A percentile compares a stretch with the other conserved stretches of the same genome.
Evolutionary conservation across 2,113 vertebrate species (phyloP).

Genomic region (Lethenteron camtschaticum): DNA sequence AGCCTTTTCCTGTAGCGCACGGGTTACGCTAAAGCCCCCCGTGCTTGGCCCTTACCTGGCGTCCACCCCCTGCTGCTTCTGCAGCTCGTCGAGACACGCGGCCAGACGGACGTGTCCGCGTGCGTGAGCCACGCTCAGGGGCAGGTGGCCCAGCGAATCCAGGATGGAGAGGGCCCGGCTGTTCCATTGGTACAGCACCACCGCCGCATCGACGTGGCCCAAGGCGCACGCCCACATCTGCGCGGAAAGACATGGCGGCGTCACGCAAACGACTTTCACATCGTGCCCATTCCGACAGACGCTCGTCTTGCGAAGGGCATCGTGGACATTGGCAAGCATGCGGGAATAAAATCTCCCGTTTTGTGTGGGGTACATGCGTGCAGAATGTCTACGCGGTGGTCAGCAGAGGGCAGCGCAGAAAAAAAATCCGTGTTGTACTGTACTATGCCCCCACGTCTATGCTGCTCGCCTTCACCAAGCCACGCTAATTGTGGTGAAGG

Average conservation of each 20-base stretch:
- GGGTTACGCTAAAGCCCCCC: not conserved
- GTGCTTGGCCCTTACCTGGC: not conserved
- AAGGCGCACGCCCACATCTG: slow-evolving; percentile 74
- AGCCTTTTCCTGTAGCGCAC: not conserved
- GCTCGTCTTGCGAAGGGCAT: too few relatives aligned
- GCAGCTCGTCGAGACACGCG: slow-evolving; percentile 39
- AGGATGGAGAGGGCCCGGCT: slow-evolving; percentile 41
- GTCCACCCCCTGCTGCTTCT: slow-evolving; percentile 21
- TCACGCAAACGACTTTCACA: not conserved
- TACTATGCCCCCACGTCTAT: too few relatives aligned
- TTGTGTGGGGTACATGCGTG: too few relatives aligned
- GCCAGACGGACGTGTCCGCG: slow-evolving; percentile 52
- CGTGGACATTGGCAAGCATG: too few relatives aligned
- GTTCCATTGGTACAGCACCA: slow-evolving; percentile 48
- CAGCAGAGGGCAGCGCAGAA: too few relatives aligned
- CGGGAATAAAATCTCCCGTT: too few relatives aligned
- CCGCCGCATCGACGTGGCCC: slow-evolving; percentile 46
- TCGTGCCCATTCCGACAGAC: too few relatives aligned
- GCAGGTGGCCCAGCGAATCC: slow-evolving; percentile 51
- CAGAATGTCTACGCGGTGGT: too few relatives aligned
- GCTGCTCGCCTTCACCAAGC: too few relatives aligned
- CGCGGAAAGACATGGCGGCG: not conserved
- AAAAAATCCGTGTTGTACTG: too few relatives aligned
- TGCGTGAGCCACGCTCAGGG: slow-evolving; percentile 44
- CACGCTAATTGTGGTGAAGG: too few relatives aligned